Base-by-base conservation (phyloP, 2,888 invertebrate species). In the Dicranocentrus wangi region DNA sequence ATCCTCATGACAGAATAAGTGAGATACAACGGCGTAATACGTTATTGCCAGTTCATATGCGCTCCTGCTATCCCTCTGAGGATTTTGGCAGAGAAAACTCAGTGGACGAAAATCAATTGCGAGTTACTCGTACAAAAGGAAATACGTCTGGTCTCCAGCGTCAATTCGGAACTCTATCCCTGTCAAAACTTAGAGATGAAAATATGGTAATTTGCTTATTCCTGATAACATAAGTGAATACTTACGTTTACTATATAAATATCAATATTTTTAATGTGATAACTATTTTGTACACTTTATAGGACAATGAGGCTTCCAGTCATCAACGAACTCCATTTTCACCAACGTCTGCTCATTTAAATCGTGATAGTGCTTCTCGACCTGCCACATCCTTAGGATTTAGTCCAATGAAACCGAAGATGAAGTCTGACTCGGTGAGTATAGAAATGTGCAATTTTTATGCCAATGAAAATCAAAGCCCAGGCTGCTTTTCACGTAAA, bases 11-110 rank as follows among this genome's bases (percentile, higher is more conserved):
- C 15, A 89, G 92, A 61, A 88, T 94, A 42, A 93, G 93, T 0
- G 94, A 94, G 88, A 90, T 96, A 53, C 93, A 93, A 86, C 92
- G 93, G 89, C 90, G 96, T 51, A 96, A 96, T 89, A 94, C 95
- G 0, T 89, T 95, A 84, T 93, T 93, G 82, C 94, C 93, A n/a
- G 94, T 95, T 1, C 96, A 96, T 88, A 90, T 96, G 80, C 94
- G 94, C 89, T 94, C 94, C 84, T 93, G 94, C 0, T 96, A 96
- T 89, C 94, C 95, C 0, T 94, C 93, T 0, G 95, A 95, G 89
- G 93, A 94, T 88, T 93, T 93, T 87, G 90, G 92, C 82, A 82
- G 78, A 42, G 89, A 89, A 82, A 90, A 90, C 0, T 83, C 60
- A 3, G 81, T 83, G 0, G 84, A 85, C 42, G 85, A 85, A 68